Evolutionary conservation across 1,140 invertebrate species (phyloP), one percentile per base, ranked within the genome.

Genomic region (Drosophila gunungcola): DNA sequence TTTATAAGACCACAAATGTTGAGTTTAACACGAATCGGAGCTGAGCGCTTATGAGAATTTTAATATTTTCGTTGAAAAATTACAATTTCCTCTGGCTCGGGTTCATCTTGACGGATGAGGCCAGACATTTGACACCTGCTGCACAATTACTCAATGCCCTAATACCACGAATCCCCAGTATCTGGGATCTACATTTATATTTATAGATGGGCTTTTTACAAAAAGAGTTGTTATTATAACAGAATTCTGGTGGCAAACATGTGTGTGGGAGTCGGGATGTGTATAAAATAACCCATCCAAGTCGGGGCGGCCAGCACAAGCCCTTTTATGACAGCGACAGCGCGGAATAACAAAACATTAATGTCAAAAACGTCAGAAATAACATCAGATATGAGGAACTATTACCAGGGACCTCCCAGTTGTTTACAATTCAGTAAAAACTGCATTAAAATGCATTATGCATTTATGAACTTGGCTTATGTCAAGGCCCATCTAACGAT

Each of bases 361-460:
- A 84, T 89, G 84, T 89, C 84, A 89, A 78, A 88, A 89, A 83
- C 73, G 81, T 84, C 84, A 88, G 72, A 89, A 88, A 82, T 63
- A 83, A 65, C 62, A 74, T 43, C 67, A 77, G 42, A 21, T 41
- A 9, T 52, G 41, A 36, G 46, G 41, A 60, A 63, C 41, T 56
- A 9, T 12, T 16, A 25, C 49, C 62, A 46, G 56, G 57, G 77
- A 84, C 85, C 85, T 80, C 75, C 72, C 65, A 74, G 77, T 74
- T 89, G 83, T 83, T 88, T 85, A 80, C 74, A 85, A 68, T 53
- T 29, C 32, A 74, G 36, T 48, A 57, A 54, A 80, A 79, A 83
- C 52, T 73, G 77, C 80, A 89, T 89, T 89, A 72, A 89, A 74
- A 89, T 89, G 80, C 84, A 88, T 49, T 58, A 55, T 76, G 65